These are phyloP conservation scores for Cotesia chilonis DNA, from an alignment of 1,140 invertebrate species.

Conservation along the genomic window DNA sequence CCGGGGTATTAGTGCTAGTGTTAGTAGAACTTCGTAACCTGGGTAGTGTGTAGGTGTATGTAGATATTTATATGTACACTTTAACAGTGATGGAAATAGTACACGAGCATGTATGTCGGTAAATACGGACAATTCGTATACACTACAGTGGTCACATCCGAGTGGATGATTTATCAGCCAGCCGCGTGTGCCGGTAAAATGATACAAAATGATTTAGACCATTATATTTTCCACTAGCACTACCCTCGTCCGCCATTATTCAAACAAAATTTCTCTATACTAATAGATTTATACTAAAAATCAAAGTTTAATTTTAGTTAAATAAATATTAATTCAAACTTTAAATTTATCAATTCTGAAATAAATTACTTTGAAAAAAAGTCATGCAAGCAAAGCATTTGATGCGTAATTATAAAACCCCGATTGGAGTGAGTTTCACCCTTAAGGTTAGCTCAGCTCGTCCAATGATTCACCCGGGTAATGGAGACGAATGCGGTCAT, in stretches of 20 bases:
- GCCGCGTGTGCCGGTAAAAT: slow-evolving; percentile 57
- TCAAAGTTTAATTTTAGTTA: too few species aligned
- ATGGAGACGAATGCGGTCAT: slow-evolving; percentile 60
- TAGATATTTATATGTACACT: slow-evolving; percentile 12
- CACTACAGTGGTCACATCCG: slow-evolving; percentile 36
- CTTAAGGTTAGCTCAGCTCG: slow-evolving; percentile 34
- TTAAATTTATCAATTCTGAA: too few species aligned
- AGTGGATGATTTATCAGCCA: slow-evolving; percentile 58
- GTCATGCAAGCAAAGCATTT: background rate
- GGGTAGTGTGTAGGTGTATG: slow-evolving; percentile 31
- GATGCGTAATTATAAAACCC: too few species aligned
- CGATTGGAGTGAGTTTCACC: background rate
- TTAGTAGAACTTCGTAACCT: slow-evolving; percentile 10
- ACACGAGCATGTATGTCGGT: slow-evolving; percentile 17
- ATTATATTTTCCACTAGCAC: slow-evolving; percentile 19
- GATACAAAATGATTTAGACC: slow-evolving; percentile 58
- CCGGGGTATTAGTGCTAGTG: slow-evolving; percentile 47
- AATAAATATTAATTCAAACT: too few species aligned
- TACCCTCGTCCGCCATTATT: slow-evolving; percentile 7
- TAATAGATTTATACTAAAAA: slow-evolving; percentile 1
- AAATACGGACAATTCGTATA: slow-evolving; percentile 48
- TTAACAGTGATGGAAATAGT: slow-evolving; percentile 1
- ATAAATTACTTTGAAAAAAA: background rate
- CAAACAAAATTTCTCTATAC: background rate
- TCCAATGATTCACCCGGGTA: slow-evolving; percentile 56